Evolutionary conservation across 2,113 vertebrate genomes (phyloP).

Genomic region (Prochilodus magdalenae): DNA sequence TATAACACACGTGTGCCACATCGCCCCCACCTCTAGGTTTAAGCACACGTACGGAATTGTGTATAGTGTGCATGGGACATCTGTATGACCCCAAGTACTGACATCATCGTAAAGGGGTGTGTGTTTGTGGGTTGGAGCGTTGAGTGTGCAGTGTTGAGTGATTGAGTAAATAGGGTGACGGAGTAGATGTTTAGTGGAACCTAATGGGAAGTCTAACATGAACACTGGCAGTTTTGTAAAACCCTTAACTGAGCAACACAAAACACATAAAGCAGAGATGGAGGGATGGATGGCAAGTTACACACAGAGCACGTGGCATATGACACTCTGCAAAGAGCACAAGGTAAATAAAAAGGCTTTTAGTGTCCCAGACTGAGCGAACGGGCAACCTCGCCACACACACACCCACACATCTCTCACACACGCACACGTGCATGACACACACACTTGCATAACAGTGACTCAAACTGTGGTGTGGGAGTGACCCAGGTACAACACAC

Average conservation of each 20-base stretch:
- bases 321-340: conserved; percentile 41
- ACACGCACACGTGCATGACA: too few relatives aligned
- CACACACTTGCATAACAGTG: too few relatives aligned
- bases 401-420: too few relatives aligned
- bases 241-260: conserved; percentile 61
- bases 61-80: too few relatives aligned
- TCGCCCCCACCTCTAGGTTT: too few relatives aligned
- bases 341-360: conserved; percentile 63
- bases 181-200: conserved; percentile 63
- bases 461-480: too few relatives aligned
- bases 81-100: too few relatives aligned
- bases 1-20: too few relatives aligned
- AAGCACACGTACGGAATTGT: too few relatives aligned
- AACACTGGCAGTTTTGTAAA: conserved; percentile 58
- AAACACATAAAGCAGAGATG: conserved; percentile 63
- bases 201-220: conserved; percentile 68
- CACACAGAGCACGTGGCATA: conserved; percentile 15
- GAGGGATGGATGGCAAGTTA: conserved; percentile 7
- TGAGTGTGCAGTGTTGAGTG: conserved; percentile 41
- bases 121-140: not conserved
- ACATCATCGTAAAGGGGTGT: not conserved
- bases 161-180: conserved; percentile 51
- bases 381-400: conserved; percentile 49
- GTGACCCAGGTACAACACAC: too few relatives aligned
- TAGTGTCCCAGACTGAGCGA: conserved; percentile 56